These are phyloP conservation scores for Notodonta ziczac DNA, from an alignment of 2,888 invertebrate genomes.

Conservation along the genomic window DNA sequence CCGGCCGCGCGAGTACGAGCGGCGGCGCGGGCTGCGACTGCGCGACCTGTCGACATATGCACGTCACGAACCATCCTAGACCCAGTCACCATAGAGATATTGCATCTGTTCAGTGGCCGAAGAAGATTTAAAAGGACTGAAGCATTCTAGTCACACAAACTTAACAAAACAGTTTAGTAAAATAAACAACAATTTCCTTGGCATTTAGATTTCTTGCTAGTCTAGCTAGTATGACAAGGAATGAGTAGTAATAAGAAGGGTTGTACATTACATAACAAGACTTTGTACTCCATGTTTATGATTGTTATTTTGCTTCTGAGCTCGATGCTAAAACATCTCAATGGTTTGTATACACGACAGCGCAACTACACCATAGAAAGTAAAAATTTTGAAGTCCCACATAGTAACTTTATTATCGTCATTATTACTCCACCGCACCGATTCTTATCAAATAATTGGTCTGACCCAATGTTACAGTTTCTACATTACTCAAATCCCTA, in stretches of 20 bases:
- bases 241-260: too few relatives aligned
- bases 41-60: slow-evolving; percentile 62
- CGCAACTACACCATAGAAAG: neutral
- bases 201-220: neutral
- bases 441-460: slow-evolving; percentile 10
- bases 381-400: neutral
- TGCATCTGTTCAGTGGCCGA: neutral
- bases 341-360: neutral
- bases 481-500: slow-evolving; percentile 49
- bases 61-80: slow-evolving; percentile 17
- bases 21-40: slow-evolving; percentile 77
- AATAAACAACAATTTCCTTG: too few relatives aligned
- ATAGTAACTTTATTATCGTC: neutral
- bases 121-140: neutral
- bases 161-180: too few relatives aligned
- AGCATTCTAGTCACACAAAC: neutral
- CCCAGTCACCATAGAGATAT: neutral
- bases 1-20: slow-evolving; percentile 76
- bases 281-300: too few relatives aligned
- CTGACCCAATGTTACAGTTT: slow-evolving; percentile 13
- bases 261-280: too few relatives aligned
- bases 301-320: neutral
- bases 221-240: neutral
- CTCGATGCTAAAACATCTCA: neutral
- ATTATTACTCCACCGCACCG: slow-evolving; percentile 21